Percentiles rank a stretch among this genome's conserved stretches.
Conservation (phyloP, 2,113 vertebrate genomes). For the Cairina moschata region DNA sequence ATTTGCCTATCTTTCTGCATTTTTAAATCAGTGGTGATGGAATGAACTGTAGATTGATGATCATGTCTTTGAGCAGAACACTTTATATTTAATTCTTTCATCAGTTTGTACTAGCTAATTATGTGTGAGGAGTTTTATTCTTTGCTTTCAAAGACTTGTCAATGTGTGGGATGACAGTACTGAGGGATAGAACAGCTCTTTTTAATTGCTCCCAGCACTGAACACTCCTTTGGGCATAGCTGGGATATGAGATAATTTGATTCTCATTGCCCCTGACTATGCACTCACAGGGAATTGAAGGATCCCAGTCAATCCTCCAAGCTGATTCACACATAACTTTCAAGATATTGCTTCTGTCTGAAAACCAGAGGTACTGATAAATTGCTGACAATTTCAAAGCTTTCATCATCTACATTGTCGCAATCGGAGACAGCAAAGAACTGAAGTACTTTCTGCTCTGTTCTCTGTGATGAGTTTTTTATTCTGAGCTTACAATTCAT, state of each 20-base stretch:
- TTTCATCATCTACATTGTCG: not conserved
- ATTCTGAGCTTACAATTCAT: not conserved
- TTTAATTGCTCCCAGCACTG: constrained; percentile 45
- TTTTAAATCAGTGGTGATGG: constrained; percentile 22
- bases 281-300: not conserved
- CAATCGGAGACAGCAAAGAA: not conserved
- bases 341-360: not conserved
- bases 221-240: constrained; percentile 34
- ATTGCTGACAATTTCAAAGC: not conserved
- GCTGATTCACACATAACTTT: not conserved
- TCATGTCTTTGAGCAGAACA: constrained; percentile 44
- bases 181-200: constrained; percentile 30
- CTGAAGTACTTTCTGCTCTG: not conserved
- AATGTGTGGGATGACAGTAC: constrained; percentile 54
- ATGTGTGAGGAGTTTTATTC: constrained; percentile 57
- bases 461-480: not conserved
- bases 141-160: constrained; percentile 71
- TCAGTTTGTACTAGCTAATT: constrained; percentile 67
- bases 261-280: not conserved
- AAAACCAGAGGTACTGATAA: constrained; percentile 3
- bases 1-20: constrained; percentile 12
- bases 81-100: constrained; percentile 64
- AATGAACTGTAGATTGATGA: constrained; percentile 47
- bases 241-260: constrained; percentile 13
- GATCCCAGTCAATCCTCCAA: not conserved